These are phyloP conservation scores for Carassius auratus DNA, from an alignment of 2,113 vertebrate genomes.

Conservation along the genomic window DNA sequence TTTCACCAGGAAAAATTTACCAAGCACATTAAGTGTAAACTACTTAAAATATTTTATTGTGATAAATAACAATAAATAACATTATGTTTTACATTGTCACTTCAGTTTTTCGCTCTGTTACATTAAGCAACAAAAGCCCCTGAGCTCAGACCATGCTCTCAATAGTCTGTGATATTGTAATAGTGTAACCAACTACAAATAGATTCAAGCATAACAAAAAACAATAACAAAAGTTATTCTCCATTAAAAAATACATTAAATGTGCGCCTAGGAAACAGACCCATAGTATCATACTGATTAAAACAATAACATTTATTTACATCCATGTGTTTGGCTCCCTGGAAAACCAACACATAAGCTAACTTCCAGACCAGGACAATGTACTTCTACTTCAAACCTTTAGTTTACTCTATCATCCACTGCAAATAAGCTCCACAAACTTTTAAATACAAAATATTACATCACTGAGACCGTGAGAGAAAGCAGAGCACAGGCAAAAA, in stretches of 20 bases:
- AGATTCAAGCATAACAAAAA: neutral
- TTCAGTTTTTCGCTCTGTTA: neutral
- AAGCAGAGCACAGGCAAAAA: conserved; percentile 36
- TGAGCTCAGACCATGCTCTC: neutral
- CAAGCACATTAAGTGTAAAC: too few species aligned
- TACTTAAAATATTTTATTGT: too few species aligned
- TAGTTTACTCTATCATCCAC: neutral
- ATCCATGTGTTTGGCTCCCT: neutral
- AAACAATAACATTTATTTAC: neutral
- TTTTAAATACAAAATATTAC: conserved; percentile 9
- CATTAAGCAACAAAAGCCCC: neutral
- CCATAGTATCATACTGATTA: neutral
- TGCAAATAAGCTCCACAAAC: neutral
- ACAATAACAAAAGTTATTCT: neutral
- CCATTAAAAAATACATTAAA: neutral
- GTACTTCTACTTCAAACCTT: neutral
- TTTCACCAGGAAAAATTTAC: too few species aligned
- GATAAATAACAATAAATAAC: too few species aligned
- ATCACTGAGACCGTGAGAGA: neutral
- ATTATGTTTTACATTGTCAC: neutral
- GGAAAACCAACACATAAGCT: neutral
- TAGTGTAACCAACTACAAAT: neutral
- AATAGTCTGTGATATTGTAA: too few species aligned
- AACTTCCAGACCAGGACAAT: neutral
- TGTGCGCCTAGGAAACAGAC: neutral